A percentile compares a stretch with the other conserved stretches of the same genome.
These are phyloP conservation scores for Rhagophthalmus giganteus DNA, from an alignment of 2,888 invertebrate genomes.

Conservation along the genomic window DNA sequence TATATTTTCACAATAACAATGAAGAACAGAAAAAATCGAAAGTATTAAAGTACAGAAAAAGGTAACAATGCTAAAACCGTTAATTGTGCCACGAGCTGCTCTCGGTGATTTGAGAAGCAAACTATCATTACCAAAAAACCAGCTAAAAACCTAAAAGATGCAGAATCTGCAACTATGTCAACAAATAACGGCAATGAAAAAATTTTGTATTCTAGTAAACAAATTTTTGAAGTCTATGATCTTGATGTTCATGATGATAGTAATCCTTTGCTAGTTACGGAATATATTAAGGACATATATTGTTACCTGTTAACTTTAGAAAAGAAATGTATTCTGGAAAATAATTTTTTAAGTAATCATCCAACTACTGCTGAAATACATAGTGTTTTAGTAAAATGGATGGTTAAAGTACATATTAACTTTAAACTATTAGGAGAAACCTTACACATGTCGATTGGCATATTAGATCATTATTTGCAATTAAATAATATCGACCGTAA, in stretches of 20 bases:
- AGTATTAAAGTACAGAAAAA: too few species aligned
- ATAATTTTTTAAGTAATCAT: constrained; percentile 65
- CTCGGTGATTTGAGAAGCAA: too few species aligned
- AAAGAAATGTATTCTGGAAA: constrained; percentile 64
- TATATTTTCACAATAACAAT: too few species aligned
- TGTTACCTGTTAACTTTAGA: constrained; percentile 78
- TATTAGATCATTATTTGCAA: constrained; percentile 88
- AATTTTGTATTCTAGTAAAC: background rate
- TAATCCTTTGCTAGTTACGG: constrained; percentile 78
- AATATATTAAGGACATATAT: constrained; percentile 90
- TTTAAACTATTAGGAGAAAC: constrained; percentile 88
- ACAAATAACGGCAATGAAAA: background rate
- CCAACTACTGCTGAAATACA: constrained; percentile 84
- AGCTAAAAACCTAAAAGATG: too few species aligned
- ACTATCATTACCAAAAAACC: too few species aligned
- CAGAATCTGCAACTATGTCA: too few species aligned
- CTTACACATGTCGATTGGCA: constrained; percentile 82
- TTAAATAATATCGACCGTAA: constrained; percentile 53
- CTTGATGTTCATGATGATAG: constrained; percentile 59
- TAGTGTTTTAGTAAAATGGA: constrained; percentile 88
- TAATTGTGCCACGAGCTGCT: too few species aligned
- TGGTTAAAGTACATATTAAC: constrained; percentile 87
- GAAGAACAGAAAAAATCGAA: too few species aligned
- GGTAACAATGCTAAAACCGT: too few species aligned
- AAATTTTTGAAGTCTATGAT: constrained; percentile 2